Evolutionary conservation across 2,113 vertebrate genomes (phyloP), one percentile per base, ranked within the genome.

Genomic region (Pitta sordida): DNA sequence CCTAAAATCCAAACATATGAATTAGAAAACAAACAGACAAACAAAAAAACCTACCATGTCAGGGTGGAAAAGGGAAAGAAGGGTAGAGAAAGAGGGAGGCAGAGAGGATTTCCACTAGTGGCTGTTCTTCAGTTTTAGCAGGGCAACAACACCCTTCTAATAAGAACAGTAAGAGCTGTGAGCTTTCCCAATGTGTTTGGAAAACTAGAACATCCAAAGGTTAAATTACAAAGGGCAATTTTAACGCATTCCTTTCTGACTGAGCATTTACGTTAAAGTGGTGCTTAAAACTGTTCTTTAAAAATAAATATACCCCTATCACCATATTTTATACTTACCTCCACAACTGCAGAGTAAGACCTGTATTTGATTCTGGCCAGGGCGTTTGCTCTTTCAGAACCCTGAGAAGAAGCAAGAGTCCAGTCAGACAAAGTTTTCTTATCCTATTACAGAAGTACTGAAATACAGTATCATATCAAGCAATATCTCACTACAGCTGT

Each of bases 341-440:
- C 98, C 83, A 89, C 67, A 36, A 98, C 97, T 36, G 98, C 86
- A 83, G 97, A 97, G 49, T 98, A 99, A 4, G 98, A 98, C 74
- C 86, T 98, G 6, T 98, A 98, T 69, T 99, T 99, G 97, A 99
- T 99, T 93, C 97, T 97, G 6, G 98, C 98, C 74, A 99, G 94
- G 36, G 97, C 97, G 79, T 30, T 95, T 43, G 98, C 99, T 97
- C 99, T 98, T 78, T 86, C 97, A 86, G 98, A 98, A 69, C 97
- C 96, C 99, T 99, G 94, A 27, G 93, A 96, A 80, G 79, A 68
- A 97, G 82, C 41, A 89, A 83, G 27, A 90, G 9, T 77, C 7
- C 11, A 29, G 27, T 84, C 21, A 93, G 64, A 51, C 67, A 78
- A 94, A 7, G 30, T 36, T 81, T 58, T 51, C 11, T 34, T 16